Percentiles rank a stretch among this genome's conserved stretches.
Evolutionary conservation across 2,797 vertebrate species (phyloP).

Genomic region (Peromyscus nudipes): DNA sequence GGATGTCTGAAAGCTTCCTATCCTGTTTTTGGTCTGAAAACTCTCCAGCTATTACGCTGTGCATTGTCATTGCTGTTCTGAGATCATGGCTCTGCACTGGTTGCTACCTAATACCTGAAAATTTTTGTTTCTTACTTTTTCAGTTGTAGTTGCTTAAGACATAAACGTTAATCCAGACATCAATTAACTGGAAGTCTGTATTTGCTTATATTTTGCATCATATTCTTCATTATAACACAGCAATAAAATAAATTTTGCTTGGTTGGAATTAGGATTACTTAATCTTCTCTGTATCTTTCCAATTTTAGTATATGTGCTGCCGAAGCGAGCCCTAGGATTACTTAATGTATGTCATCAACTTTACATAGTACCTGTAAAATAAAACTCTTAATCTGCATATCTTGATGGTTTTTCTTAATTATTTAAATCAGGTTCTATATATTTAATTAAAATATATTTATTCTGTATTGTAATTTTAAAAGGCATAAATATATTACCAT

Average conservation of each 20-base stretch:
- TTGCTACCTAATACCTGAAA: background rate
- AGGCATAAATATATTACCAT: background rate
- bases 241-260: background rate
- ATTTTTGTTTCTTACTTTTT: background rate
- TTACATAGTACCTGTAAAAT: background rate
- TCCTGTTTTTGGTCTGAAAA: background rate
- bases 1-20: background rate
- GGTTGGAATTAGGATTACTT: background rate
- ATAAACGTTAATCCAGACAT: background rate
- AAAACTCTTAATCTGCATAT: background rate
- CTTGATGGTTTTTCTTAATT: background rate
- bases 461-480: background rate
- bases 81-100: background rate
- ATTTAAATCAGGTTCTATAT: background rate
- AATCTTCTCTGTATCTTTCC: background rate
- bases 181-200: background rate
- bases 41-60: background rate
- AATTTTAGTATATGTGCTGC: no score
- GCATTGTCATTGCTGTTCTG: conserved; percentile 7
- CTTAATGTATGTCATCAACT: background rate
- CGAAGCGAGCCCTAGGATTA: background rate
- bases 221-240: background rate
- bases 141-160: background rate
- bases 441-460: background rate
- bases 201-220: background rate